Percentiles rank a stretch among this genome's conserved stretches.
Conservation (phyloP, 2,113 vertebrate species). For the Caracal caracal region DNA sequence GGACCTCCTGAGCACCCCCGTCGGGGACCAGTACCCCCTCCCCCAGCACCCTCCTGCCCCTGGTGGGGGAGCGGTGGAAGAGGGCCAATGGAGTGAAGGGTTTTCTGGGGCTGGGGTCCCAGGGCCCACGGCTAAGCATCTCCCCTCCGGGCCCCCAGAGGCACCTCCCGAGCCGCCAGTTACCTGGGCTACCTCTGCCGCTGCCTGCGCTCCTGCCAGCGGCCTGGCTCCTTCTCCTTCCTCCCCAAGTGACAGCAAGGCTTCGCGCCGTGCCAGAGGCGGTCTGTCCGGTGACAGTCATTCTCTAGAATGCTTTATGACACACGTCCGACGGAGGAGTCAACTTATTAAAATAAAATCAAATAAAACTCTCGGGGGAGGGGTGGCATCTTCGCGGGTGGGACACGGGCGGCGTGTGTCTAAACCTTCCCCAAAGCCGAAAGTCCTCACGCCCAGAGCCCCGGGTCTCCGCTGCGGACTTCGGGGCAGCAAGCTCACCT, state of each 20-base stretch:
- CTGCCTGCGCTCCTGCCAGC: not conserved
- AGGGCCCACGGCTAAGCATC: rapidly evolving
- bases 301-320: not conserved
- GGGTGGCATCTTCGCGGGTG: not conserved
- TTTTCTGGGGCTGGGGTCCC: not conserved
- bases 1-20: conserved; percentile 54
- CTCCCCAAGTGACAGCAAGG: not conserved
- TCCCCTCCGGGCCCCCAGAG: not conserved
- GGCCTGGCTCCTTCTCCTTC: not conserved
- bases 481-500: not conserved
- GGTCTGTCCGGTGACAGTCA: not conserved
- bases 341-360: not conserved
- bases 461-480: not conserved
- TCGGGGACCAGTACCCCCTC: not conserved
- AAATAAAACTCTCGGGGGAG: not conserved
- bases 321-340: not conserved
- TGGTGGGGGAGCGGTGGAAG: not conserved
- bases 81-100: not conserved
- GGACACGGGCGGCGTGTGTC: not conserved
- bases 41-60: not conserved
- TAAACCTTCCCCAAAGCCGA: no score
- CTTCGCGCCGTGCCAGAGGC: not conserved
- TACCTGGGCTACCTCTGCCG: conserved; percentile 29
- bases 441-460: not conserved
- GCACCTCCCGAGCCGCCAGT: not conserved